A percentile compares a stretch with the other conserved stretches of the same genome.
Conservation (phyloP, 2,888 invertebrate genomes). For the Augiades crinisus region DNA sequence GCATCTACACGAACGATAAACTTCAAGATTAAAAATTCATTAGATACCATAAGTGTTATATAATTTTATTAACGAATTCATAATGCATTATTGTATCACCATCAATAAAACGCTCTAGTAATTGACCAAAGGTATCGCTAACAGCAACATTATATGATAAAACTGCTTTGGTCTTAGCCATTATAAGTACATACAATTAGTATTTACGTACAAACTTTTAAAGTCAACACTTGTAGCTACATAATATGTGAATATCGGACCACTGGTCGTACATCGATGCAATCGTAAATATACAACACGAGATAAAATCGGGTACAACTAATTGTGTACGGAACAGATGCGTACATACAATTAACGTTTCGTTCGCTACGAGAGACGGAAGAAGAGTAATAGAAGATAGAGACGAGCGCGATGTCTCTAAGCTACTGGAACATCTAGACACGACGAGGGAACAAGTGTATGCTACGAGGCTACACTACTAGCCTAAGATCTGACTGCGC, state of each 20-base stretch:
- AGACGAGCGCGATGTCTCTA: conserved; percentile 44
- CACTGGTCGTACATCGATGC: conserved; percentile 43
- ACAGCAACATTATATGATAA: conserved; percentile 66
- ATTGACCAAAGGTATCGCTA: conserved; percentile 80
- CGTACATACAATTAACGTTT: conserved; percentile 42
- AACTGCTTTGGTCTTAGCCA: conserved; percentile 72
- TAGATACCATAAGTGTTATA: conserved; percentile 46
- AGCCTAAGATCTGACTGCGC: too few species aligned
- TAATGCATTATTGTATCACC: conserved; percentile 60
- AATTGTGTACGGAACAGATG: conserved; percentile 52
- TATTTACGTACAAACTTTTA: conserved; percentile 53
- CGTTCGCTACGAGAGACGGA: conserved; percentile 52
- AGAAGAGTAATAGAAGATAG: too few species aligned
- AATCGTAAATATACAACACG: conserved; percentile 53
- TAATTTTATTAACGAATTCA: conserved; percentile 59
- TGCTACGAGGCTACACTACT: conserved; percentile 68
- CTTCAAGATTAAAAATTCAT: conserved; percentile 58
- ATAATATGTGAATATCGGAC: conserved; percentile 42
- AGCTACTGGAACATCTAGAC: conserved; percentile 70
- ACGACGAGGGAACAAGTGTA: conserved; percentile 56
- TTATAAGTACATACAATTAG: conserved; percentile 60
- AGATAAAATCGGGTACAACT: conserved; percentile 57
- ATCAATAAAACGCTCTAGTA: conserved; percentile 72
- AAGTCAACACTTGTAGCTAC: conserved; percentile 30
- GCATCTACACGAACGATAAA: conserved; percentile 33